Evolutionary conservation across 2,888 invertebrate genomes (phyloP).

Genomic region (Polydrusus pterygomalis): DNA sequence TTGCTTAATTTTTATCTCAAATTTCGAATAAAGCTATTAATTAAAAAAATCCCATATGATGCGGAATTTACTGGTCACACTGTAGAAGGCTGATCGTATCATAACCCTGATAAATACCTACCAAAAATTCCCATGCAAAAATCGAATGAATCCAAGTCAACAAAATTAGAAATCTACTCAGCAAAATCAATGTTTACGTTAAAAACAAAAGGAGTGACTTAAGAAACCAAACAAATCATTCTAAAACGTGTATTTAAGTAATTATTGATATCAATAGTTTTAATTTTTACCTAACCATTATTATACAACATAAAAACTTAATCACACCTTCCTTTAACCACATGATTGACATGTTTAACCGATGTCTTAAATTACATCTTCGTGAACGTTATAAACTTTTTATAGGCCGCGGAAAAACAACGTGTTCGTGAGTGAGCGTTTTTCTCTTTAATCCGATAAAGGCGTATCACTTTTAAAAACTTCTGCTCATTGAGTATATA

Average conservation of each 20-base stretch:
- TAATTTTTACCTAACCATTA: conserved; percentile 33
- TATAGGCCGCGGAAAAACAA: conserved; percentile 27
- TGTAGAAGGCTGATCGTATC: too few relatives aligned
- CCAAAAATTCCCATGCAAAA: not conserved
- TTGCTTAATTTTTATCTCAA: too few relatives aligned
- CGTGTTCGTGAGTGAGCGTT: conserved; percentile 39
- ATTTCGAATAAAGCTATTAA: too few relatives aligned
- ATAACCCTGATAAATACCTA: too few relatives aligned
- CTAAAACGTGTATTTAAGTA: conserved; percentile 16
- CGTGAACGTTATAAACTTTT: conserved; percentile 35
- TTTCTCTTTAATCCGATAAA: conserved; percentile 32
- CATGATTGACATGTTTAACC: conserved; percentile 49
- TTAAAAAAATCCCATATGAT: too few relatives aligned
- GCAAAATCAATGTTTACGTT: not conserved
- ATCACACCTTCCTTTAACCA: conserved; percentile 40
- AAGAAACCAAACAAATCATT: conserved; percentile 39
- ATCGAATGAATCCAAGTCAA: too few relatives aligned
- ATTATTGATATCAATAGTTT: conserved; percentile 38
- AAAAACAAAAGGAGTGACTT: conserved; percentile 18
- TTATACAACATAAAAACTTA: conserved; percentile 35
- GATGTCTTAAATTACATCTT: conserved; percentile 22
- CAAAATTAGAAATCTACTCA: not conserved
- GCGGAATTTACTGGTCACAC: too few relatives aligned
- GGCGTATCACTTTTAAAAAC: conserved; percentile 31
- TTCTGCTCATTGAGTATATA: conserved; percentile 30